phyloP scores from a whole-genome alignment of 2,888 invertebrate species.

The Eupithecia dodoneata region DNA sequence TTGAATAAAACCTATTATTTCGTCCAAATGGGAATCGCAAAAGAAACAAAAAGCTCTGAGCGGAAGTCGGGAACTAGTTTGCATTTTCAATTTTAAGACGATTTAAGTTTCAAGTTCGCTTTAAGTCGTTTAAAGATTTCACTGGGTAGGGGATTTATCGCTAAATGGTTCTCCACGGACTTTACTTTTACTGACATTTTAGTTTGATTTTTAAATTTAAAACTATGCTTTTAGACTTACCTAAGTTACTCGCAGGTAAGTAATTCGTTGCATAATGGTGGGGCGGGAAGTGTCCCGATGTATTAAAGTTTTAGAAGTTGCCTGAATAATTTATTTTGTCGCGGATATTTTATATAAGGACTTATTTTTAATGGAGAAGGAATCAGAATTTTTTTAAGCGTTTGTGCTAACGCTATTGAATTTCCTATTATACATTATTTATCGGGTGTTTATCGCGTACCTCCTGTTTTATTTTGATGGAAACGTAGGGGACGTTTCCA shows the following conservation, averaged over 20 bases:
- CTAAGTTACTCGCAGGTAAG: not conserved
- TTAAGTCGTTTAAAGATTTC: conserved; percentile 67
- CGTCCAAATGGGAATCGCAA: conserved; percentile 43
- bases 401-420: too few species aligned
- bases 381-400: too few species aligned
- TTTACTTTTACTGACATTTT: conserved; percentile 40
- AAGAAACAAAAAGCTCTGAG: conserved; percentile 57
- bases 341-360: too few species aligned
- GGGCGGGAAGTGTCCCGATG: not conserved
- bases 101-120: conserved; percentile 75
- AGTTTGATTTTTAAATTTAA: conserved; percentile 39
- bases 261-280: not conserved
- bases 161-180: conserved; percentile 55
- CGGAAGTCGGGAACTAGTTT: conserved; percentile 68
- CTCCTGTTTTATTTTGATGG: too few species aligned
- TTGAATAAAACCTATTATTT: conserved; percentile 31
- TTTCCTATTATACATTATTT: too few species aligned
- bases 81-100: conserved; percentile 79
- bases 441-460: too few species aligned
- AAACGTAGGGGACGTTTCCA: too few species aligned
- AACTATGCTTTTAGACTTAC: conserved; percentile 26
- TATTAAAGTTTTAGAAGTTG: not conserved
- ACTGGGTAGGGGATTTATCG: conserved; percentile 63
- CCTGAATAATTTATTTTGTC: not conserved
- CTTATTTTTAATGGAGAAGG: too few species aligned